Percentiles rank a stretch among this genome's conserved stretches.
These are phyloP conservation scores for Saguinus imperator DNA, from an alignment of 2,113 vertebrate species.

Conservation along the genomic window DNA sequence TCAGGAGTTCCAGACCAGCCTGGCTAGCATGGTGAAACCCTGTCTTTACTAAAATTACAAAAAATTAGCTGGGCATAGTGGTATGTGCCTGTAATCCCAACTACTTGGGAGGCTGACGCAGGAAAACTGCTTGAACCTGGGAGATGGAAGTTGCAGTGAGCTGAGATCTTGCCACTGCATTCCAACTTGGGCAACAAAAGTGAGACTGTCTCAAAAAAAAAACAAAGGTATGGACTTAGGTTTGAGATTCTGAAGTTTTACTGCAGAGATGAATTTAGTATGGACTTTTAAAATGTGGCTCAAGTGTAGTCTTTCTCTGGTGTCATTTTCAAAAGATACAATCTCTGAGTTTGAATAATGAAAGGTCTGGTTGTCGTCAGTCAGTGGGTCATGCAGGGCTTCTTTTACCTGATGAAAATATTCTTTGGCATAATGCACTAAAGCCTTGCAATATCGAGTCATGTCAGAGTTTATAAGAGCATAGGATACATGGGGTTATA, in stretches of 20 bases:
- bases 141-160: too few species aligned
- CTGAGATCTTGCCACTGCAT: too few species aligned
- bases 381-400: not conserved
- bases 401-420: not conserved
- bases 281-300: not conserved
- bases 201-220: too few species aligned
- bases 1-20: too few species aligned
- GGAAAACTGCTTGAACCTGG: too few species aligned
- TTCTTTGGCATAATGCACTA: not conserved
- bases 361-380: not conserved
- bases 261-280: not conserved
- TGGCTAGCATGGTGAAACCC: too few species aligned
- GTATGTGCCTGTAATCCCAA: too few species aligned
- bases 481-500: not conserved
- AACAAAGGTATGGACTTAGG: not conserved
- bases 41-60: too few species aligned
- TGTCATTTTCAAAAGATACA: not conserved
- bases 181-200: too few species aligned
- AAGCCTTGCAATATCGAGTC: not conserved
- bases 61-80: too few species aligned
- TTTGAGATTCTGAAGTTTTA: not conserved
- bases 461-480: not conserved
- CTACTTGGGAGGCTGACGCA: too few species aligned
- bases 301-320: not conserved
- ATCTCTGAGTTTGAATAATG: not conserved